Conservation (phyloP, 2,113 vertebrate genomes). For the Pelobates fuscus region DNA sequence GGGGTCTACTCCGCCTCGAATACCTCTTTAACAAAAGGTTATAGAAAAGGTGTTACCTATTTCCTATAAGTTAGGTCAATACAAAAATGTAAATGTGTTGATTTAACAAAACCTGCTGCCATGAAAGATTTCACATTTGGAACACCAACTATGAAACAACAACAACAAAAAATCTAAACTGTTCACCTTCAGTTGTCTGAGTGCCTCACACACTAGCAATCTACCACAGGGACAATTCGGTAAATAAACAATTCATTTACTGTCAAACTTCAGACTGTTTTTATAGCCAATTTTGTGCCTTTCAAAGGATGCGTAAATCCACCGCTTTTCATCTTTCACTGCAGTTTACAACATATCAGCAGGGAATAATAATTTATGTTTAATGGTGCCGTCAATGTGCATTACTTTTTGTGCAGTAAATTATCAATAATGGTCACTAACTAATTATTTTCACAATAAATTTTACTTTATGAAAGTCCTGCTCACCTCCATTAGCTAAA, state of each 20-base stretch:
- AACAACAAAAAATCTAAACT: not conserved
- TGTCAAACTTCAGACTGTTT: slow-evolving; percentile 33
- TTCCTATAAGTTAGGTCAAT: no score
- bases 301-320: slow-evolving; percentile 38
- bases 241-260: slow-evolving; percentile 44
- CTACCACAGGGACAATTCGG: slow-evolving; percentile 42
- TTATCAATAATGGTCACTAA: not conserved
- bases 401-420: slow-evolving; percentile 24
- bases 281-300: slow-evolving; percentile 45
- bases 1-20: no score
- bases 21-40: no score
- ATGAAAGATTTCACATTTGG: slow-evolving; percentile 13
- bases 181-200: slow-evolving; percentile 30
- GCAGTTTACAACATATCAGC: slow-evolving; percentile 17
- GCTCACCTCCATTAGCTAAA: rapidly evolving
- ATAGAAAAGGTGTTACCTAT: no score
- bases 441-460: slow-evolving; percentile 15
- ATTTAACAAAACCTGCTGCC: slow-evolving; percentile 9
- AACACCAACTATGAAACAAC: not conserved
- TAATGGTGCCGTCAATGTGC: slow-evolving; percentile 6
- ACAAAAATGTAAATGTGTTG: no score
- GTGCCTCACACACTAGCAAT: slow-evolving; percentile 8
- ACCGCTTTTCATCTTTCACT: slow-evolving; percentile 20
- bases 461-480: slow-evolving; percentile 10
- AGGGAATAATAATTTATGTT: slow-evolving; percentile 28